A percentile compares a stretch with the other conserved stretches of the same genome.
Evolutionary conservation across 2,888 invertebrate genomes (phyloP).

Genomic region (Brenthis hecate): DNA sequence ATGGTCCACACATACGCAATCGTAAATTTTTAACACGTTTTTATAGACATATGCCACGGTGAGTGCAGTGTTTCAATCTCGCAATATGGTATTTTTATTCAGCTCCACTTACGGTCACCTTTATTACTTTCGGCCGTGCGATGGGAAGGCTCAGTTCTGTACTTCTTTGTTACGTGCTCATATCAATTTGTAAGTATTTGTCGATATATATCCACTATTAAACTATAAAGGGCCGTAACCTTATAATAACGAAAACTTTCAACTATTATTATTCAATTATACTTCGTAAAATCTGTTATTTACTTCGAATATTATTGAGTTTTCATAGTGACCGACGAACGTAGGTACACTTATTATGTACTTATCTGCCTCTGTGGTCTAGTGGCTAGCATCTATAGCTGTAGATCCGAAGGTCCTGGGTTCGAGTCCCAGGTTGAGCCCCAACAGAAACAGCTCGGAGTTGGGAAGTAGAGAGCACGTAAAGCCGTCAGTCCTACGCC

Average conservation of each 20-base stretch:
- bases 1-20: constrained; percentile 12
- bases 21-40: constrained; percentile 25
- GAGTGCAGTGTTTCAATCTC: constrained; percentile 25
- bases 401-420: no score
- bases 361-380: no score
- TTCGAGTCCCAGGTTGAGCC: no score
- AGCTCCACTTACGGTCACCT: constrained; percentile 22
- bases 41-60: constrained; percentile 16
- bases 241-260: constrained; percentile 7
- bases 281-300: constrained; percentile 9
- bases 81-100: constrained; percentile 22
- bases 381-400: no score
- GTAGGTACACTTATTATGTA: no score
- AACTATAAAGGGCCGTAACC: neutral
- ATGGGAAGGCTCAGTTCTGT: constrained; percentile 27
- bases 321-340: neutral
- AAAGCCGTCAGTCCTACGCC: no score
- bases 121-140: constrained; percentile 28
- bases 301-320: constrained; percentile 1
- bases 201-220: neutral
- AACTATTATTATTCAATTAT: constrained; percentile 25
- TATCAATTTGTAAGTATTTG: constrained; percentile 4
- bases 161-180: constrained; percentile 3
- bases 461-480: no score
- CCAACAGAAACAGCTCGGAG: no score